These are phyloP conservation scores for Octonoba sinensis DNA, from an alignment of 2,888 invertebrate species.

Conservation along the genomic window DNA sequence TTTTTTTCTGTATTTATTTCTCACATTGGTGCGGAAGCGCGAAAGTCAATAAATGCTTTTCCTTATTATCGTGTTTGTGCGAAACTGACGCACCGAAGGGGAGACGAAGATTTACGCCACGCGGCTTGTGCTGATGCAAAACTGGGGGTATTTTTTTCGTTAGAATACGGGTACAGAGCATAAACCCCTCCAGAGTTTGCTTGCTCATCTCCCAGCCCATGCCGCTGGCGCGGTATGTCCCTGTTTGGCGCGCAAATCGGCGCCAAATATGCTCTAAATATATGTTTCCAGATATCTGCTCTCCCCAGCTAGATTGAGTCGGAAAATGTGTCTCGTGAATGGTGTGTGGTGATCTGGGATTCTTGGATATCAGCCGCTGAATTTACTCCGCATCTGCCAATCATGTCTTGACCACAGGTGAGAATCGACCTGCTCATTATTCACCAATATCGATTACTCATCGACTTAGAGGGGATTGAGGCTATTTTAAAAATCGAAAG, in stretches of 20 bases:
- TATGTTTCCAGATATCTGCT: slow-evolving; percentile 43
- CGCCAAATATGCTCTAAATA: slow-evolving; percentile 58
- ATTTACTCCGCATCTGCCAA: slow-evolving; percentile 32
- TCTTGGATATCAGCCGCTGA: slow-evolving; percentile 51
- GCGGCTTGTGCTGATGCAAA: too few relatives aligned
- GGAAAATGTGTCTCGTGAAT: slow-evolving; percentile 39
- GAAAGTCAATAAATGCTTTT: too few relatives aligned
- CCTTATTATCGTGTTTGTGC: too few relatives aligned
- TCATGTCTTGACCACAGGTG: slow-evolving; percentile 62
- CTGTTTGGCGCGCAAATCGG: slow-evolving; percentile 41
- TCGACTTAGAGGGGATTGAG: not conserved
- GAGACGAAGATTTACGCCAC: too few relatives aligned
- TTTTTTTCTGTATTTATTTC: too few relatives aligned
- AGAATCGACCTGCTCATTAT: slow-evolving; percentile 18
- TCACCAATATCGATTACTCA: not conserved
- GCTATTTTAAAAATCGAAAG: too few relatives aligned
- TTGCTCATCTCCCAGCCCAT: not conserved
- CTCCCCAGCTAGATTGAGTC: slow-evolving; percentile 44
- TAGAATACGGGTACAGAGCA: too few relatives aligned
- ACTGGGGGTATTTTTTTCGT: too few relatives aligned
- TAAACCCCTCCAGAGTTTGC: too few relatives aligned
- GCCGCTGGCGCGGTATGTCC: slow-evolving; percentile 46
- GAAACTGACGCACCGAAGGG: too few relatives aligned
- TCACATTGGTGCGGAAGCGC: too few relatives aligned
- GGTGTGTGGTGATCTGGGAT: slow-evolving; percentile 32